Base-by-base conservation (phyloP, 1,140 invertebrate genomes). In the Habropoda laboriosa region DNA sequence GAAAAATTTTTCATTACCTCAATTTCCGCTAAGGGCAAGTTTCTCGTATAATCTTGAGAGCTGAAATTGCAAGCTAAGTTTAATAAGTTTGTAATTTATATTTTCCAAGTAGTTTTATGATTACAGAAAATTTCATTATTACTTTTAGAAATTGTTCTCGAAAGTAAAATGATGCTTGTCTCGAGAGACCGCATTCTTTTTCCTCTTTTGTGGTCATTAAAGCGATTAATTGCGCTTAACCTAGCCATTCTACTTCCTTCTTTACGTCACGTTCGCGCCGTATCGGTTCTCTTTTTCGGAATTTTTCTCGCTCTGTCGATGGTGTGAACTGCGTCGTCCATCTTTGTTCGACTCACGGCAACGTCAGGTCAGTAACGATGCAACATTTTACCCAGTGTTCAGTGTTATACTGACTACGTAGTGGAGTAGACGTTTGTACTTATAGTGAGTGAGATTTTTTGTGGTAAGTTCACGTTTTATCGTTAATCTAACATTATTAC, bases 351-450 rank as follows among this genome's bases (percentile, higher is more conserved):
- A 8, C 0, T 49, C 40, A 64, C 75, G 49, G 57, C 68, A 55
- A 67, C 60, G 49, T 86, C 63, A 64, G 66, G 66, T 76, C 53
- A 78, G 85, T 81, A 79, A 70, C 87, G 83, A 82, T 80, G 82
- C 82, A 86, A 87, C 88, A 90, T 85, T 89, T 90, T 80, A 87
- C 84, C 61, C 80, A 86, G 86, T 86, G 80, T 82, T 87, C 89
- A 91, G 90, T 90, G 86, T 86, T 84, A 85, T 85, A 83, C 87
- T 87, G 85, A 89, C 90, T 88, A 82, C 76, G 61, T 74, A 71
- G 83, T 85, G 61, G 80, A 75, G 87, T 87, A 70, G 89, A 87
- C 78, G 81, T 80, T 58, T 55, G 16, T 79, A 16, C 38, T 5
- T 32, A 3, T 7, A 21, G 27, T 27, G 13, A 74, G 51, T n/a